Percentiles rank a stretch among this genome's conserved stretches.
Evolutionary conservation across 2,113 vertebrate genomes (phyloP).

Genomic region (Nestor notabilis): DNA sequence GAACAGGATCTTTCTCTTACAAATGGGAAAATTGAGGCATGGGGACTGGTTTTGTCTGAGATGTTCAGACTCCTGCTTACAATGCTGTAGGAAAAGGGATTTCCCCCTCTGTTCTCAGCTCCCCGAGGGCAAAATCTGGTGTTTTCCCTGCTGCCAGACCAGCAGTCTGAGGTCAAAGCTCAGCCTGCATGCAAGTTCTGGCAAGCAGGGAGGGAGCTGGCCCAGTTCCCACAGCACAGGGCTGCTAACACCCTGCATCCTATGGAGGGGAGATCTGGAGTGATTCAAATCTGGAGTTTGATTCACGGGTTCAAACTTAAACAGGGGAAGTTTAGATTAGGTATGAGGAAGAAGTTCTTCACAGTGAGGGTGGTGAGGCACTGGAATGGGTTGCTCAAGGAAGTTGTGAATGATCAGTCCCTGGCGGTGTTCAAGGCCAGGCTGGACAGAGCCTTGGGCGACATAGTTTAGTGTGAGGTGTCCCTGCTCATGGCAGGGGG

Average conservation of each 20-base stretch:
- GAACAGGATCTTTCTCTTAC: background rate
- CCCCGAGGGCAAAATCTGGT: background rate
- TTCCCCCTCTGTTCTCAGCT: background rate
- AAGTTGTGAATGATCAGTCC: no score
- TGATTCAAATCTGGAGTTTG: no score
- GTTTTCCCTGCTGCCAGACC: background rate
- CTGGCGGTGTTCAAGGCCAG: no score
- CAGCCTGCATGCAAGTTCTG: background rate
- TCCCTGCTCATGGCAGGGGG: no score
- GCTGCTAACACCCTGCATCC: background rate
- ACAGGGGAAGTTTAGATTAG: no score
- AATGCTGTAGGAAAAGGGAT: background rate
- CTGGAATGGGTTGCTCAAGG: no score
- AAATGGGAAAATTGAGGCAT: background rate
- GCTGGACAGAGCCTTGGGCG: no score
- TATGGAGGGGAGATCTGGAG: background rate
- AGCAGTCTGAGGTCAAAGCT: background rate
- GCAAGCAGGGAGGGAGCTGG: background rate
- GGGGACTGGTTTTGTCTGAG: accelerated
- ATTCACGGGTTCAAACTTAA: no score
- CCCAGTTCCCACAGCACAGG: accelerated
- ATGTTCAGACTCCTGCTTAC: accelerated
- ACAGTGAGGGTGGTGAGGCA: no score
- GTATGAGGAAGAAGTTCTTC: no score
- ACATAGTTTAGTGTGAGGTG: no score